Percentiles rank a stretch among this genome's conserved stretches.
phyloP scores from a whole-genome alignment of 2,113 vertebrate genomes.

The Gila orcuttii region DNA sequence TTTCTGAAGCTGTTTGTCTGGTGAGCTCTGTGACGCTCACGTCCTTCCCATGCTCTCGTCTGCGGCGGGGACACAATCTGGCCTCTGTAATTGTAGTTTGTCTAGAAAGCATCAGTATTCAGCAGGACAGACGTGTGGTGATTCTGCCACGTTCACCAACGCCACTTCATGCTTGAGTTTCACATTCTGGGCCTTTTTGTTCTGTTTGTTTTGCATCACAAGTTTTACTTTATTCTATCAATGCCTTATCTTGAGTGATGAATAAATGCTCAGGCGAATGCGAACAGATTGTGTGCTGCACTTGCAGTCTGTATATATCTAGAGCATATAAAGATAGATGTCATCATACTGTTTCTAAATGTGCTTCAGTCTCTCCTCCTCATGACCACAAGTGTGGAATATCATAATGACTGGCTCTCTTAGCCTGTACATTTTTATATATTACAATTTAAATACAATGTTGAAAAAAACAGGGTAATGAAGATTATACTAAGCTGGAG shows the following conservation, averaged over 20 bases:
- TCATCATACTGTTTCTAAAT: slow-evolving; percentile 7
- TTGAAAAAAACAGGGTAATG: background rate
- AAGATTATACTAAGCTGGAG: too few species aligned
- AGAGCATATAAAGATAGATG: background rate
- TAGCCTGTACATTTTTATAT: background rate
- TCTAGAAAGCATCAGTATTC: slow-evolving; percentile 45
- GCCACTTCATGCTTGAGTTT: slow-evolving; percentile 45
- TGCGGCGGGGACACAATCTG: slow-evolving; percentile 20
- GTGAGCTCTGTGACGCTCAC: too few species aligned
- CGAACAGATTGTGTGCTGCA: background rate
- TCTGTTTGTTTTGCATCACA: background rate
- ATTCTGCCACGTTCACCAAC: slow-evolving; percentile 61
- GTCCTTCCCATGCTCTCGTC: slow-evolving; percentile 3
- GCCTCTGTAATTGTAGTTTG: slow-evolving; percentile 16
- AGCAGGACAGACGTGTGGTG: slow-evolving; percentile 59
- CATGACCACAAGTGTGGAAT: background rate
- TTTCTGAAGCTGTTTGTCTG: too few species aligned
- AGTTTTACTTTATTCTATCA: background rate
- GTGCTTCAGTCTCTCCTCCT: background rate
- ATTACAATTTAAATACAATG: too few species aligned
- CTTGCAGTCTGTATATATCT: background rate
- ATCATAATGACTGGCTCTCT: background rate
- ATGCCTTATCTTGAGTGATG: background rate
- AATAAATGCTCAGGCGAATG: background rate
- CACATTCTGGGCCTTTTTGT: background rate